Base-by-base conservation (phyloP, 2,888 invertebrate species). In the Pharmacophagus antenor region DNA sequence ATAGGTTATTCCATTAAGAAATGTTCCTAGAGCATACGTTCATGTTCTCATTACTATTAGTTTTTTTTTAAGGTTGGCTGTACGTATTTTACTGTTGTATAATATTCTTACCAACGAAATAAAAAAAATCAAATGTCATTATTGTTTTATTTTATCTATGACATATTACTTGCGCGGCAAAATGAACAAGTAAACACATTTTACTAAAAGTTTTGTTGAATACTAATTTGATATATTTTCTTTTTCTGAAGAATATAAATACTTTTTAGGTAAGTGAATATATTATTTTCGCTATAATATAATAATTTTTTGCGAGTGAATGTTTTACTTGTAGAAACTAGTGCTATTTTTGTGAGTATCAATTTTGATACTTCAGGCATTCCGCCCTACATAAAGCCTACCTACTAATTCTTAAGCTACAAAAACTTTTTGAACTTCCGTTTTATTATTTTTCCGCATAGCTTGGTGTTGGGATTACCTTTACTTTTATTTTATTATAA, bases 251-350 rank as follows among this genome's bases (percentile, higher is more conserved):
- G 65, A 67, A 69, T 67, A 62, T 54, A 65, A 62, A 64, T 63
- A 65, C 64, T 65, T 67, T 64, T 72, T 65, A 67, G 69, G 67
- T 69, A 69, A 68, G 67, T 72, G 65, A 69, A 68, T 69, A 68
- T 61, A 68, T 5, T 27, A 27, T 27, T 27, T 27, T 27, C 10
- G 10, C 27, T 27, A 27, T 7, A 27, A 10, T 7, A 10, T 27
- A 27, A 27, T 27, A 7, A 27, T 27, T 27, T 27, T 27, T 27
- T 27, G n/a, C 27, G 10, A 27, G 5, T 27, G 27, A 5, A 5
- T 27, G 5, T 10, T 27, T 27, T 7, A 10, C 27, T 27, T 7
- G 27, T 7, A 27, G 27, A 27, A 27, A 27, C 5, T 27, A 5
- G 10, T 27, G 27, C 27, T 27, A 10, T 27, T 27, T 27, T 27